phyloP scores from a whole-genome alignment of 2,113 vertebrate genomes.

The Dissostichus mawsoni region DNA sequence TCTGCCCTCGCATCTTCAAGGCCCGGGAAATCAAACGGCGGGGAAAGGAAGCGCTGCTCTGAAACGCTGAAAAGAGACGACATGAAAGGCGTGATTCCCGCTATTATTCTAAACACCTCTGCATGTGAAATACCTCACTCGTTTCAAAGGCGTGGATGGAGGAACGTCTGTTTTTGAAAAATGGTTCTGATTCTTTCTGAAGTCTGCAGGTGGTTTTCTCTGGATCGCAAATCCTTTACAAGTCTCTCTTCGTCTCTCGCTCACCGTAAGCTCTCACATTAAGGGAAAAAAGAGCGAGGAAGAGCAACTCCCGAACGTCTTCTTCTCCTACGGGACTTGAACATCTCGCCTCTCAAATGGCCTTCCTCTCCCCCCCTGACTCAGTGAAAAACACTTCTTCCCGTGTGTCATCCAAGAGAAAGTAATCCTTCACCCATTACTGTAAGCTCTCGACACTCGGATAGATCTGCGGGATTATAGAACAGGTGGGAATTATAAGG shows the following conservation, averaged over 20 bases:
- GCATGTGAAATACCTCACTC: constrained; percentile 72
- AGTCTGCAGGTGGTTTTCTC: constrained; percentile 44
- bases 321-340: constrained; percentile 47
- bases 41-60: constrained; percentile 60
- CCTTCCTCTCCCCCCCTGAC: constrained; percentile 10
- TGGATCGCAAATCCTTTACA: constrained; percentile 64
- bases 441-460: constrained; percentile 65
- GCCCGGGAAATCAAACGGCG: constrained; percentile 71
- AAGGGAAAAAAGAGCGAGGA: constrained; percentile 52
- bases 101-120: constrained; percentile 80
- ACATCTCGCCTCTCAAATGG: constrained; percentile 61
- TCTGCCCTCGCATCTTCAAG: constrained; percentile 75
- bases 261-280: constrained; percentile 67
- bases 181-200: constrained; percentile 25
- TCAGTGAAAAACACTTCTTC: constrained; percentile 44
- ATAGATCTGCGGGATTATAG: constrained; percentile 68
- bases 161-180: constrained; percentile 31
- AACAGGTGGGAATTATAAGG: constrained; percentile 63
- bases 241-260: constrained; percentile 40
- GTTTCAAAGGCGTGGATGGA: constrained; percentile 9
- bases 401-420: constrained; percentile 51
- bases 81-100: constrained; percentile 75
- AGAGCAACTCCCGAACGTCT: constrained; percentile 35
- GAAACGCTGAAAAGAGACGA: constrained; percentile 67
- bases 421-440: constrained; percentile 60